Evolutionary conservation across 2,888 invertebrate species (phyloP).

Genomic region (Drosophila kanekoi): DNA sequence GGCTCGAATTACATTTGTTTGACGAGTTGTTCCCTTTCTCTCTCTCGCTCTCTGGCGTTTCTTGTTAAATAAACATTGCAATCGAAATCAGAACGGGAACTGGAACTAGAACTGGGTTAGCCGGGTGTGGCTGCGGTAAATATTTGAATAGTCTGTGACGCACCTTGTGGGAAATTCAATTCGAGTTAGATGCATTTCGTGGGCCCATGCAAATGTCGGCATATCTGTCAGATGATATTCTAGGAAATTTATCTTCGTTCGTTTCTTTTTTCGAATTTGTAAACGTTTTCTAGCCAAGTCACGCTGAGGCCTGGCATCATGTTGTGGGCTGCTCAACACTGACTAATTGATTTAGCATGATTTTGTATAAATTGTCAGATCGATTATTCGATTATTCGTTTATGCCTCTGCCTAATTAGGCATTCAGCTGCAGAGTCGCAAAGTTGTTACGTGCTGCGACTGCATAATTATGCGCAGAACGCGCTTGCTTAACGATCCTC

Average conservation of each 20-base stretch:
- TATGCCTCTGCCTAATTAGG: conserved; percentile 48
- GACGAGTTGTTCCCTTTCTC: conserved; percentile 19
- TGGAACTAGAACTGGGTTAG: conserved; percentile 71
- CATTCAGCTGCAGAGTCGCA: conserved; percentile 35
- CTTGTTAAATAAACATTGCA: conserved; percentile 66
- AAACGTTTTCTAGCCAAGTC: conserved; percentile 38
- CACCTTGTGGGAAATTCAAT: conserved; percentile 76
- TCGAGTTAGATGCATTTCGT: conserved; percentile 1
- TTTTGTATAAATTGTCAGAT: conserved; percentile 55
- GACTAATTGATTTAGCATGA: conserved; percentile 64
- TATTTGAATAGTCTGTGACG: conserved; percentile 72
- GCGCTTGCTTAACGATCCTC: conserved; percentile 1
- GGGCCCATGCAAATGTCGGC: conserved; percentile 57
- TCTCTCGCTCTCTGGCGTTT: neutral
- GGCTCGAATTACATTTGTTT: conserved; percentile 68
- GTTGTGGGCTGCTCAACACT: neutral
- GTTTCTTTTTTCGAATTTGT: conserved; percentile 6
- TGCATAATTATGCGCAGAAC: conserved; percentile 9
- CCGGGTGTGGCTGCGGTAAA: conserved; percentile 64
- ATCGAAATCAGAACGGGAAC: conserved; percentile 60
- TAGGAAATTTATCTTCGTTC: conserved; percentile 43
- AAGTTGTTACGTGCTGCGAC: conserved; percentile 25
- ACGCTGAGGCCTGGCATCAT: conserved; percentile 21
- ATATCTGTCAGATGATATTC: conserved; percentile 52
- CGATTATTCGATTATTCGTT: conserved; percentile 52